Base-by-base conservation (phyloP, 2,797 vertebrate genomes). In the Ctenopoma kingsleyae region DNA sequence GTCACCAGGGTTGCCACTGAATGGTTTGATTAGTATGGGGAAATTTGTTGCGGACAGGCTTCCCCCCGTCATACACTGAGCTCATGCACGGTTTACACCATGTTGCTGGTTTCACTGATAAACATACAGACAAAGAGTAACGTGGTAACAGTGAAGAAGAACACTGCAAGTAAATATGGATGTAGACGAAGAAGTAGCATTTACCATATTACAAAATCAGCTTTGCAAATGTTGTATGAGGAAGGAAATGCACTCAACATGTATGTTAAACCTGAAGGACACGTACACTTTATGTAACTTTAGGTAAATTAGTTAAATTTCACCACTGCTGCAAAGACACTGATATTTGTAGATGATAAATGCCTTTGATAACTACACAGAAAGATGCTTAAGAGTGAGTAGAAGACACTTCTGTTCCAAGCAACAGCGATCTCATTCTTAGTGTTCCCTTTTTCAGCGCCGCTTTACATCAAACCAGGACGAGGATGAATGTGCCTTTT, bases 381-480 rank as follows among this genome's bases (percentile, higher is more conserved):
- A 19, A 47, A 46, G 1, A 30, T 36, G 41, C 49, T 13, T 35
- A 23, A 61, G 27, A 61, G n/a, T 35, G 47, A 36, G 25, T 51
- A 71, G 43, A 71, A 62, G 27, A 44, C 16, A 40, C 22, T 2
- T 56, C 66, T 73, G 19, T 68, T 56, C 35, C 43, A 22, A 68
- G 44, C 71, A 78, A 64, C 35, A 63, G 64, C 81, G 74, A 87
- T 57, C 48, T 78, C 60, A 85, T 76, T 0, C 50, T 63, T 23
- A 8, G 13, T 64, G 57, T 87, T 90, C 84, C 85, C 84, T 87
- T 89, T 66, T 74, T 10, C 2, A 20, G 5, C 12, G 22, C 44
- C 46, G 43, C 6, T 62, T 62, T 0, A 62, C 63, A 69, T 66
- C 43, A 71, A 57, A 35, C 27, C 3, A 7, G 10, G 40, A 62